Evolutionary conservation across 2,113 vertebrate genomes (phyloP), one percentile per base, ranked within the genome.

Genomic region (Lucifuga dentata): DNA sequence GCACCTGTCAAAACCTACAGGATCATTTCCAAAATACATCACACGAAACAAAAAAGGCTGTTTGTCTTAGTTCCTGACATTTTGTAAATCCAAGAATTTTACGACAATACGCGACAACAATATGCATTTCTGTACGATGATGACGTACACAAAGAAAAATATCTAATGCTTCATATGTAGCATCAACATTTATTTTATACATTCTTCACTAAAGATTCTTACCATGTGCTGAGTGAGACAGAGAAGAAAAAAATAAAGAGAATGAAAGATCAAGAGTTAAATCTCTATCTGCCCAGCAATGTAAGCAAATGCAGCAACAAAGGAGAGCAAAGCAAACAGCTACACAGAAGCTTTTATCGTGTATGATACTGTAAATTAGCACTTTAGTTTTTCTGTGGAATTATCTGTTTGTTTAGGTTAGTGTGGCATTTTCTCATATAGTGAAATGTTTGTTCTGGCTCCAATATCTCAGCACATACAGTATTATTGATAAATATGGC

Each of bases 301-400:
- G 68, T 68, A 61, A 76, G 70, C 73, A 89, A 70, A 90, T 73
- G 66, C 9, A 10, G 20, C n/a, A 44, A 63, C 66, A 73, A 75
- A 63, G n/a, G 40, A 52, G 19, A 61, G 44, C 39, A 39, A 57
- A 49, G 61, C 58, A 75, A 76, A 77, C 56, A 65, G 38, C 45
- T 60, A 20, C 57, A 16, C 11, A 70, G 39, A 20, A 12, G 8
- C 16, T 48, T 29, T 43, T 48, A 48, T 20, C 45, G 5, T 23
- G 43, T 16, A 5, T 15, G 29, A 46, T 21, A 12, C 70, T 55
- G 40, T 55, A 12, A 61, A 11, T 2, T 3, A 16, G 17, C 21
- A 9, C 55, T 62, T 40, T 9, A n/a, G n/a, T n/a, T n/a, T n/a
- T n/a, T n/a, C n/a, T n/a, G n/a, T n/a, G n/a, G n/a, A n/a, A n/a